A percentile compares a stretch with the other conserved stretches of the same genome.
These are phyloP conservation scores for Serinus canaria DNA, from an alignment of 2,113 vertebrate species.

Conservation along the genomic window DNA sequence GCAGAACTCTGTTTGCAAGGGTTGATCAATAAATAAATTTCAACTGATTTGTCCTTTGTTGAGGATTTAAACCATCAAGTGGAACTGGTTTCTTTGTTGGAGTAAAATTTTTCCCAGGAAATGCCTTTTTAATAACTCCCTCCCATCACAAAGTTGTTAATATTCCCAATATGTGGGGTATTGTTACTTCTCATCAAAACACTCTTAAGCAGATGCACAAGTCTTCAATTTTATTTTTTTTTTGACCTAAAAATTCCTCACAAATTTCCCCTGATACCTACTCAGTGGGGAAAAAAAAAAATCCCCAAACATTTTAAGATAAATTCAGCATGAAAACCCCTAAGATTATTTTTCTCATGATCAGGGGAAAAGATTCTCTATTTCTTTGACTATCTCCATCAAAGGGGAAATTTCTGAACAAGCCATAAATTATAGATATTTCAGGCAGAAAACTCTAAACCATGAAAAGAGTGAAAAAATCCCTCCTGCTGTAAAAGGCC, in stretches of 20 bases:
- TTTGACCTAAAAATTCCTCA: not conserved
- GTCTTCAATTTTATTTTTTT: not conserved
- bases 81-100: not conserved
- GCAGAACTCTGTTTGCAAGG: not conserved
- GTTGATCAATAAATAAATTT: not conserved
- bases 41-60: not conserved
- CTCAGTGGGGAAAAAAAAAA: not conserved
- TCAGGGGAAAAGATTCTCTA: not conserved
- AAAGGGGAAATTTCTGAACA: not conserved
- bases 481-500: not conserved
- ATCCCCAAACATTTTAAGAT: not conserved
- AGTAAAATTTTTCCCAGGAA: not conserved
- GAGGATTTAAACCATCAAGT: not conserved
- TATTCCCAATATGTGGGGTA: accelerated
- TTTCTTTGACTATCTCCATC: not conserved
- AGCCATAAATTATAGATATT: not conserved
- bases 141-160: not conserved
- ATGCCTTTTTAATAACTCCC: not conserved
- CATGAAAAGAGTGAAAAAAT: not conserved
- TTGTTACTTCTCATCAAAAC: not conserved
- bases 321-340: not conserved
- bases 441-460: not conserved
- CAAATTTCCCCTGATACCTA: not conserved
- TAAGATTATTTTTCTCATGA: not conserved
- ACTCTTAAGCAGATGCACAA: not conserved